A percentile compares a stretch with the other conserved stretches of the same genome.
phyloP scores from a whole-genome alignment of 2,797 vertebrate genomes.

The Petrocephalus schoutedeni region DNA sequence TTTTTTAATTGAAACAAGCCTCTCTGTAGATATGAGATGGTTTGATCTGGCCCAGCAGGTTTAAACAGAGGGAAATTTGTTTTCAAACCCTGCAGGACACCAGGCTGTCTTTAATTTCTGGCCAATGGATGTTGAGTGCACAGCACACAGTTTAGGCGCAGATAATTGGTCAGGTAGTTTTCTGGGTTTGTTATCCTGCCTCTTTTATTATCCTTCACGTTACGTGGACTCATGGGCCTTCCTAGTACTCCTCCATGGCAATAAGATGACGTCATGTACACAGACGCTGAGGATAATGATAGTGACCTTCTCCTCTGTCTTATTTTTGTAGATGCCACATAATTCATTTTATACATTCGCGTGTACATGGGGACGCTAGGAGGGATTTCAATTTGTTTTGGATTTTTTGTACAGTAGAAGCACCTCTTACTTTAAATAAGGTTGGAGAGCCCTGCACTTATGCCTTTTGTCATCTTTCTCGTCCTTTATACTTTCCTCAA shows the following conservation, averaged over 20 bases:
- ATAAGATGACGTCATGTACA: neutral
- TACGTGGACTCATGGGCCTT: neutral
- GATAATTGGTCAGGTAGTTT: neutral
- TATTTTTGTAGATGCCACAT: neutral
- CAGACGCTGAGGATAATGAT: neutral
- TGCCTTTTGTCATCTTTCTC: neutral
- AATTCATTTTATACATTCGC: neutral
- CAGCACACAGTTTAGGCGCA: neutral
- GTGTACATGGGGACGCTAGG: neutral
- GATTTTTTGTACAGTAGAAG: neutral
- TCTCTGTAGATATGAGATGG: neutral
- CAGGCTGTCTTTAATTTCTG: neutral
- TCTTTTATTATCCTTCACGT: neutral
- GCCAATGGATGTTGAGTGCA: neutral
- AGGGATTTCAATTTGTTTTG: neutral
- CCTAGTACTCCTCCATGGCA: neutral
- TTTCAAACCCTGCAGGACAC: neutral
- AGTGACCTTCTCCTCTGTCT: neutral
- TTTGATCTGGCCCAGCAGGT: neutral
- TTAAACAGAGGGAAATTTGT: neutral
- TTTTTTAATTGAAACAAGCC: neutral
- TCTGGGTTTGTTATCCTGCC: neutral
- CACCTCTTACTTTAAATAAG: neutral
- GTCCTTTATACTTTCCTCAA: neutral
- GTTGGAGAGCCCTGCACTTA: neutral